Percentiles rank a stretch among this genome's conserved stretches.
These are phyloP conservation scores for Xiphophorus hellerii DNA, from an alignment of 2,113 vertebrate species.

Conservation along the genomic window DNA sequence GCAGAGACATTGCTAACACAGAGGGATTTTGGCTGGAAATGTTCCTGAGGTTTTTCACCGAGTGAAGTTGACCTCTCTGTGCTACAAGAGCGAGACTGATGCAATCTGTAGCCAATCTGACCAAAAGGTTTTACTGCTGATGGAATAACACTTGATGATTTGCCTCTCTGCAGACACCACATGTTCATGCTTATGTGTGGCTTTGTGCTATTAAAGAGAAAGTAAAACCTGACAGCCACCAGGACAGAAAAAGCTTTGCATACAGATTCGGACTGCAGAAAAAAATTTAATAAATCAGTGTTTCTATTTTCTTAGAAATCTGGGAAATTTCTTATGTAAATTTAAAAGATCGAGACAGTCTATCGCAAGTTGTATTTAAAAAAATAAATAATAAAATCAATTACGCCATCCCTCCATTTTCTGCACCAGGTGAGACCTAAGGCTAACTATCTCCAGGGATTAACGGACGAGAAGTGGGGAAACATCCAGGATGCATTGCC, in stretches of 20 bases:
- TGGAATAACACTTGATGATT: conserved; percentile 45
- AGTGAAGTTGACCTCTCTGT: not conserved
- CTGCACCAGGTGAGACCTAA: too few species aligned
- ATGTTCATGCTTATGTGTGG: conserved; percentile 28
- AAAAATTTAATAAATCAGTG: not conserved
- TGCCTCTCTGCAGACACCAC: conserved; percentile 35
- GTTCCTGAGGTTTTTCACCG: conserved; percentile 5
- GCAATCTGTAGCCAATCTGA: conserved; percentile 10
- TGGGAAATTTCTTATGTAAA: not conserved
- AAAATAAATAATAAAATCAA: too few species aligned
- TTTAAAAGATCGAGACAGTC: not conserved
- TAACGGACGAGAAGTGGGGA: too few species aligned
- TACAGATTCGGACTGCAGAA: conserved; percentile 16
- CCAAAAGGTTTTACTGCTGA: conserved; percentile 21
- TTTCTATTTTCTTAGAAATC: not conserved
- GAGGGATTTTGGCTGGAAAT: conserved; percentile 5
- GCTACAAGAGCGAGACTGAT: not conserved
- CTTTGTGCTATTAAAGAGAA: conserved; percentile 21
- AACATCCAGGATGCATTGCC: too few species aligned
- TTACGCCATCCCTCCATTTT: too few species aligned
- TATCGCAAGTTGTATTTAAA: not conserved
- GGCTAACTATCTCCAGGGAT: too few species aligned
- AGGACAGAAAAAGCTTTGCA: not conserved
- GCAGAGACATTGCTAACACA: conserved; percentile 23
- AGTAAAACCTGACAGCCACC: conserved; percentile 10